These are phyloP conservation scores for Onychostoma macrolepis DNA, from an alignment of 2,113 vertebrate genomes.

Conservation along the genomic window DNA sequence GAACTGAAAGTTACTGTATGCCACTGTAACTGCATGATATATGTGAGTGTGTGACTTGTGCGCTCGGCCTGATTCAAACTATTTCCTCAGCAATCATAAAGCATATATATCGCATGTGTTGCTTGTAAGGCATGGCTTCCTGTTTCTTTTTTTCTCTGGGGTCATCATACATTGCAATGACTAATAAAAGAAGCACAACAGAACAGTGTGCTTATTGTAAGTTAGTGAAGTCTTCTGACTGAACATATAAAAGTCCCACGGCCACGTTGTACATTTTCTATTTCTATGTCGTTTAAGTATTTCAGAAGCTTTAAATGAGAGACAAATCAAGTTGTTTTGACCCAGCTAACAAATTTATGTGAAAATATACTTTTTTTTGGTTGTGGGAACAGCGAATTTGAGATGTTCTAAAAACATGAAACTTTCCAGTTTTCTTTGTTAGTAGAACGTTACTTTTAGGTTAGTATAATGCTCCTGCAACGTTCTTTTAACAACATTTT, in stretches of 20 bases:
- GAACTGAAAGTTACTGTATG: neutral
- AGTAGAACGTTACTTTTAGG: neutral
- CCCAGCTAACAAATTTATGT: neutral
- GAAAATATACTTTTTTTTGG: neutral
- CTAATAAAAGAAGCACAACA: neutral
- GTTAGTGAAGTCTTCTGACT: neutral
- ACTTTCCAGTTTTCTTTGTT: neutral
- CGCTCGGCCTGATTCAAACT: neutral
- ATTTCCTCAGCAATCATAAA: neutral
- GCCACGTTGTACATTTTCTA: neutral
- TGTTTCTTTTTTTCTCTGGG: neutral
- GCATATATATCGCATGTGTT: neutral
- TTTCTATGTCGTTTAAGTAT: neutral
- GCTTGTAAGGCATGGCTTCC: neutral
- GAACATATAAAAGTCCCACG: neutral
- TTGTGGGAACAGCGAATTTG: neutral
- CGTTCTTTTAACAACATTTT: neutral
- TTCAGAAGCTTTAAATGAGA: neutral
- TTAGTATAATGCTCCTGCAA: neutral
- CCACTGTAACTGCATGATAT: neutral
- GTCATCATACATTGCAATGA: neutral
- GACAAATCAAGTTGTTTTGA: neutral
- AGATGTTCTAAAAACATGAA: neutral
- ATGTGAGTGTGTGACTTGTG: neutral
- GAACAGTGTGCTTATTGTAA: neutral